Evolutionary conservation across 2,888 invertebrate species (phyloP).

Genomic region (Pedicia rivosa): DNA sequence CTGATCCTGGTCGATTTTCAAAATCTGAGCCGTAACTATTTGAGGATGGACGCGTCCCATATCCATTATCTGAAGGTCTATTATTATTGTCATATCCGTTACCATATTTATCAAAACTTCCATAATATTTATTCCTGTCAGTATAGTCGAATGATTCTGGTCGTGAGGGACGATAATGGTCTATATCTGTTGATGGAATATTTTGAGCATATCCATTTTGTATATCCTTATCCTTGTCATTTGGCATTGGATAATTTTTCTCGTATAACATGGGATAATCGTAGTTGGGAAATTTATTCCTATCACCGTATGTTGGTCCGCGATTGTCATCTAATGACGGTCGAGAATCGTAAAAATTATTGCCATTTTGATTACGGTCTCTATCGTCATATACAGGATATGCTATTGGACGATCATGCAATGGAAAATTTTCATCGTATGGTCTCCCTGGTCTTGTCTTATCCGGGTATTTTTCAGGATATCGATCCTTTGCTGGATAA

Average conservation of each 20-base stretch:
- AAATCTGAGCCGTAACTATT: constrained; percentile 1
- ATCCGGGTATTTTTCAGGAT: constrained; percentile 2
- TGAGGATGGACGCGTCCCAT: constrained; percentile 9
- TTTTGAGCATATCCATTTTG: constrained; percentile 29
- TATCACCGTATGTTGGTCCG: constrained; percentile 14
- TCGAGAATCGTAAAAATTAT: too few species aligned
- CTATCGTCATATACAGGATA: constrained; percentile 9
- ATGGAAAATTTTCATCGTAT: constrained; percentile 1
- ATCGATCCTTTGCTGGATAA: constrained; percentile 6
- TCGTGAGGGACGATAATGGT: constrained; percentile 5
- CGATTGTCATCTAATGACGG: constrained; percentile 11
- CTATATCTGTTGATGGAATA: constrained; percentile 23
- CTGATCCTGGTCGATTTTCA: neutral
- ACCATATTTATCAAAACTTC: neutral
- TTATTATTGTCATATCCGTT: constrained; percentile 5
- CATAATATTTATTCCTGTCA: too few species aligned
- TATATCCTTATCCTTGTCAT: constrained; percentile 21
- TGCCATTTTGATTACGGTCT: constrained; percentile 11
- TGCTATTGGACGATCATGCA: neutral
- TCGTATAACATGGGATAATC: constrained; percentile 29
- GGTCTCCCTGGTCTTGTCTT: neutral
- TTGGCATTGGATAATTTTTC: constrained; percentile 28
- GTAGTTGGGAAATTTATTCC: constrained; percentile 27
- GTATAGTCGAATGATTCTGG: constrained; percentile 1
- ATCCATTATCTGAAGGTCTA: constrained; percentile 6